phyloP scores from a whole-genome alignment of 2,113 vertebrate species.

The Gymnogyps californianus region DNA sequence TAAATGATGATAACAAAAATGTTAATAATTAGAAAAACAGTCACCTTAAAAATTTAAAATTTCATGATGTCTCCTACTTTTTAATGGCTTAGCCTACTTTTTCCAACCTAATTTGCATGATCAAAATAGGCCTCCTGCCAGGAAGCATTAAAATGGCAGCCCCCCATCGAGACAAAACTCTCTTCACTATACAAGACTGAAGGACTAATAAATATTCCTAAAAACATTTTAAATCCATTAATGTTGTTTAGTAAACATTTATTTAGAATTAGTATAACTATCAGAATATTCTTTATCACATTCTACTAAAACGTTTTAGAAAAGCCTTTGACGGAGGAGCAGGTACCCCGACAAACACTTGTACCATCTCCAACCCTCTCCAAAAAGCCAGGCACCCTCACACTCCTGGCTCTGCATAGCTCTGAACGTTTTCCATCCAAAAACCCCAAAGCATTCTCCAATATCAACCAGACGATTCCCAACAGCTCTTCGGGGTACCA shows the following conservation, averaged over 20 bases:
- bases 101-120: constrained; percentile 59
- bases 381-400: neutral
- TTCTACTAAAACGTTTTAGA: neutral
- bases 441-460: neutral
- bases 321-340: neutral
- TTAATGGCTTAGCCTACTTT: constrained; percentile 55
- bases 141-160: constrained; percentile 57
- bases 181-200: constrained; percentile 3
- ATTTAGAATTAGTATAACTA: constrained; percentile 26
- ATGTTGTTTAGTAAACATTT: constrained; percentile 58
- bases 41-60: constrained; percentile 28
- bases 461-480: neutral
- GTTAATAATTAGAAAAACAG: neutral
- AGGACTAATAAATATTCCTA: constrained; percentile 45
- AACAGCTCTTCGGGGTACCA: neutral
- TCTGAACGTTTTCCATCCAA: neutral
- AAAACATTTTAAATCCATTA: constrained; percentile 51
- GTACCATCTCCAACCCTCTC: neutral
- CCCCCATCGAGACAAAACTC: constrained; percentile 30
- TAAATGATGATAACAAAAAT: neutral
- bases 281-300: neutral
- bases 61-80: constrained; percentile 32
- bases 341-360: neutral
- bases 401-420: fast-evolving
- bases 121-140: constrained; percentile 62